Base-by-base conservation (phyloP, 1,140 invertebrate species). In the Ostrea edulis region DNA sequence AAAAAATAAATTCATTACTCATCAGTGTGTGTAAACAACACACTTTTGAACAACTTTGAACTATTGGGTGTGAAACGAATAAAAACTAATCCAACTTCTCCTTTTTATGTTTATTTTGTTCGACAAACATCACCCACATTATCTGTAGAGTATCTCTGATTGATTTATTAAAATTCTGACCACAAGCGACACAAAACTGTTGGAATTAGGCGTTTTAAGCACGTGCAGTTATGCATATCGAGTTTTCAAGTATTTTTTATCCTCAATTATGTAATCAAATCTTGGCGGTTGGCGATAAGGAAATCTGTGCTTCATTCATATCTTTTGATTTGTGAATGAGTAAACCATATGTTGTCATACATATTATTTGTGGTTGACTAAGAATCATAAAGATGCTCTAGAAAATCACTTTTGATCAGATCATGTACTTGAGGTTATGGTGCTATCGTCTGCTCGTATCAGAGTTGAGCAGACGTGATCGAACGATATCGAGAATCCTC, bases 151-250 rank as follows among this genome's bases (percentile, higher is more conserved):
- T 20, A 62, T 62, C 35, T 44, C 55, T 62, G 55, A 20, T n/a
- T 62, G 55, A 62, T 20, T 62, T 62, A 62, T 62, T 62, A 62
- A 62, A n/a, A 35, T 14, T 77, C 11, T 77, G 68, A 77, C 68
- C 29, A 77, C 68, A 77, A 77, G 68, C 25, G 25, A 77, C 68
- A 62, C 55, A 25, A 77, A 77, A 29, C 68, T 77, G 25, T 77
- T 77, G 14, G 14, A 77, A 77, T 29, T 22, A 35, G 68, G 68
- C 68, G 68, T 77, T 77, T 77, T 25, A 77, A 29, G 68, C 68
- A 77, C 68, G 68, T 77, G 68, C 68, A 77, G 68, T 29, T 77
- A 77, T 77, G 68, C 68, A 77, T 77, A 77, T 77, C 68, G 29
- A 29, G 29, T 77, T 77, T 77, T 77, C 35, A 29, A 14, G 29